Conservation (phyloP, 2,113 vertebrate species). For the Melozone crissalis region DNA sequence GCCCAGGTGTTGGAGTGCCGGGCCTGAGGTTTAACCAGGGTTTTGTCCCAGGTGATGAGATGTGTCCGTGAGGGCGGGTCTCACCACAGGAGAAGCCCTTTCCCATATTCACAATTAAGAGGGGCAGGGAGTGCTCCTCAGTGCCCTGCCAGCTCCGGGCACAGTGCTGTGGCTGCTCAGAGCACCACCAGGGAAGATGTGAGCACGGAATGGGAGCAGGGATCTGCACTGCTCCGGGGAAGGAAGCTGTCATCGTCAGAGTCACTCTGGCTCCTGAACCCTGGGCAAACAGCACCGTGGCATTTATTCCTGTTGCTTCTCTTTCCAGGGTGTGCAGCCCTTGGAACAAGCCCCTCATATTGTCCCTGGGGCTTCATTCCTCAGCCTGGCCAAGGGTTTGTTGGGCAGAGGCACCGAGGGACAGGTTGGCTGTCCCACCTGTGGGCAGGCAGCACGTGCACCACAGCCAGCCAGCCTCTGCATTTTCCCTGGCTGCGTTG, state of each 20-base stretch:
- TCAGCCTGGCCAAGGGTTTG: background rate
- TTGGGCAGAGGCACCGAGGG: background rate
- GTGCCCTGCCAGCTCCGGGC: background rate
- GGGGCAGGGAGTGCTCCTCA: background rate
- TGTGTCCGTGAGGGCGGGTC: background rate
- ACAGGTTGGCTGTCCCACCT: background rate
- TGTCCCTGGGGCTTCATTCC: background rate
- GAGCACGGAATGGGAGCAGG: background rate
- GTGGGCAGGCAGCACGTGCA: background rate
- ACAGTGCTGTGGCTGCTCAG: background rate
- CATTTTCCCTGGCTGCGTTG: background rate
- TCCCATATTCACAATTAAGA: background rate
- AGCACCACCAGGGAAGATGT: background rate
- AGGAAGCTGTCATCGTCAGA: accelerated
- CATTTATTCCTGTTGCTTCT: background rate
- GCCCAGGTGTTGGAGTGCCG: background rate
- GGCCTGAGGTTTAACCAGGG: background rate
- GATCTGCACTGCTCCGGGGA: background rate
- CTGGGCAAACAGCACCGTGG: accelerated
- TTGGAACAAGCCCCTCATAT: accelerated
- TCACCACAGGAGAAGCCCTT: background rate
- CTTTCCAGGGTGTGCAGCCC: background rate
- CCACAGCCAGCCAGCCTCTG: background rate
- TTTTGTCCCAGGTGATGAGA: background rate
- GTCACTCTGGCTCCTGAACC: background rate